Percentiles rank a stretch among this genome's conserved stretches.
These are phyloP conservation scores for Unio delphinus DNA, from an alignment of 2,888 invertebrate genomes.

Conservation along the genomic window DNA sequence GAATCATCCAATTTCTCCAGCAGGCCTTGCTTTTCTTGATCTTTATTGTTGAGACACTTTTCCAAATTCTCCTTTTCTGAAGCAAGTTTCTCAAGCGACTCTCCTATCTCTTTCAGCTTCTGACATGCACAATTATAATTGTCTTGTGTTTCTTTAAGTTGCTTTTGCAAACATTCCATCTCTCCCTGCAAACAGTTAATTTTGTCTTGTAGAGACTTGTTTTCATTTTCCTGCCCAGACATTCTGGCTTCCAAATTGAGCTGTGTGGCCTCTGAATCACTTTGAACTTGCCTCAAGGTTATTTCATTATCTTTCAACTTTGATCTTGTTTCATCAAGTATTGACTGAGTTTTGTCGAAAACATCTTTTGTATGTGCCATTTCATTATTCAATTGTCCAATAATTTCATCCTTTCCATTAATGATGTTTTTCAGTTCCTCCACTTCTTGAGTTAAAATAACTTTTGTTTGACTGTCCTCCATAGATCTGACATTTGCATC, in stretches of 20 bases:
- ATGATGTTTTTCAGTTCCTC: conserved; percentile 20
- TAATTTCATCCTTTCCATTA: conserved; percentile 16
- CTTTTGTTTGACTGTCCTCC: not conserved
- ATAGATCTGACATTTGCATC: not conserved
- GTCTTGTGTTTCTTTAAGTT: no score
- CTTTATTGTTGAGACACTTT: conserved; percentile 14
- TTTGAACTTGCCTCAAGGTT: conserved; percentile 5
- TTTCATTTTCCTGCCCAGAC: not conserved
- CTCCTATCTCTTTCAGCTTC: not conserved
- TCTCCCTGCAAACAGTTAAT: conserved; percentile 2
- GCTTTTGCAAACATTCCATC: not conserved
- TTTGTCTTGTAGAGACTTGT: conserved; percentile 4
- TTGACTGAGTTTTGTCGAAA: conserved; percentile 1
- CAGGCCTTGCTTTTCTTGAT: conserved; percentile 13
- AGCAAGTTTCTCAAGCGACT: not conserved
- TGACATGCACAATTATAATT: not conserved
- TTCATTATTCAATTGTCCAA: conserved; percentile 15
- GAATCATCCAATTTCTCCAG: conserved; percentile 10
- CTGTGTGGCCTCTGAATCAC: no score
- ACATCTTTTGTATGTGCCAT: conserved; percentile 4
- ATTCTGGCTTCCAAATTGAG: not conserved
- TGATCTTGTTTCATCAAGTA: not conserved
- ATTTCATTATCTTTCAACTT: conserved; percentile 3
- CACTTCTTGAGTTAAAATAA: conserved; percentile 13
- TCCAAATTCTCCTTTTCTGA: conserved; percentile 10